phyloP scores from a whole-genome alignment of 2,113 vertebrate genomes.

The Periophthalmodon schlosseri region DNA sequence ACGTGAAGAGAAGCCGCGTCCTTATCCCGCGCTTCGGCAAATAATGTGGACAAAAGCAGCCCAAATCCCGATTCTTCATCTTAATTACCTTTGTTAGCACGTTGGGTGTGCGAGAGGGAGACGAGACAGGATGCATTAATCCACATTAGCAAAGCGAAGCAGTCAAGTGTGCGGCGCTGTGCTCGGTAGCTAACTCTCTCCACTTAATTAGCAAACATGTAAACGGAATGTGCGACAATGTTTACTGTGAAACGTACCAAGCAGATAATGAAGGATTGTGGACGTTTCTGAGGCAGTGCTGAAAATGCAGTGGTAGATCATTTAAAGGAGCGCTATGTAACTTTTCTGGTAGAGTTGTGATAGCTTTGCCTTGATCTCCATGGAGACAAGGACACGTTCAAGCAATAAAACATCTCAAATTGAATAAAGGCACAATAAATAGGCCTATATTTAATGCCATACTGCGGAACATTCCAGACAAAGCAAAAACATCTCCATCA shows the following conservation, averaged over 20 bases:
- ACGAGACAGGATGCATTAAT: slow-evolving; percentile 87
- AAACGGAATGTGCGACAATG: not conserved
- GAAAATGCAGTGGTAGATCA: not conserved
- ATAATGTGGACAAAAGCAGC: slow-evolving; percentile 80
- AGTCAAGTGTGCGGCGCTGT: slow-evolving; percentile 66
- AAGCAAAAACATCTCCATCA: too few species aligned
- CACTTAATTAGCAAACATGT: slow-evolving; percentile 25
- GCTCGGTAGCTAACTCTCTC: slow-evolving; percentile 18
- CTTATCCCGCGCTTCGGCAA: slow-evolving; percentile 55
- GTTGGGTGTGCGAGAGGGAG: slow-evolving; percentile 56
- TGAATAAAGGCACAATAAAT: too few species aligned
- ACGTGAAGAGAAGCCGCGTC: slow-evolving; percentile 30
- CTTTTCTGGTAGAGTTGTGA: too few species aligned
- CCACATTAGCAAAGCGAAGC: slow-evolving; percentile 84
- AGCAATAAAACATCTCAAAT: too few species aligned
- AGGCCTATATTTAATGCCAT: too few species aligned
- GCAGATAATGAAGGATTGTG: not conserved
- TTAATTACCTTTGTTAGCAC: slow-evolving; percentile 89
- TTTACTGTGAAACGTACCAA: not conserved
- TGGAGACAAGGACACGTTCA: too few species aligned
- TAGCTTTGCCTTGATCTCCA: too few species aligned
- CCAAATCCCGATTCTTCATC: slow-evolving; percentile 86
- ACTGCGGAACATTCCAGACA: too few species aligned
- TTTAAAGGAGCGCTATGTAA: not conserved
- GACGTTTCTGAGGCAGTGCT: not conserved